Conservation (phyloP, 2,797 vertebrate species). For the Leptoclinus maculatus region DNA sequence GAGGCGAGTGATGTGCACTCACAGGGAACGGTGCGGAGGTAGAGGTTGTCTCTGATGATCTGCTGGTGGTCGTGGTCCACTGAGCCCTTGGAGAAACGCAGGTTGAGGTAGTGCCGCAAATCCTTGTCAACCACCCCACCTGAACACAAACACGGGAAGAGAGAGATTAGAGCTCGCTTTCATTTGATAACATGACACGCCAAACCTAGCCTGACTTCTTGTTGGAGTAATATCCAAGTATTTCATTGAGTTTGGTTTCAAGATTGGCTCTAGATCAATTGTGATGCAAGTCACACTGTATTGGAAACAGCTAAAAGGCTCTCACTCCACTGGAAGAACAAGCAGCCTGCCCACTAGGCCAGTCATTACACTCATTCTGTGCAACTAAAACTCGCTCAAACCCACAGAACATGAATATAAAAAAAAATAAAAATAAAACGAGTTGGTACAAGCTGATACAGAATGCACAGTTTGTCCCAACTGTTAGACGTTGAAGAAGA, state of each 20-base stretch:
- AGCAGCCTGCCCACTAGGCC: neutral
- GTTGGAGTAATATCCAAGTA: neutral
- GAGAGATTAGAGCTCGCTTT: constrained; percentile 16
- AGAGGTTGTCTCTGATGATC: constrained; percentile 99
- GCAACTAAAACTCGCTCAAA: neutral
- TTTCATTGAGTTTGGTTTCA: neutral
- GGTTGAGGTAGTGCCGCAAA: constrained; percentile 99
- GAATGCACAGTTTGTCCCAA: neutral
- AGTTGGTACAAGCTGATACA: constrained; percentile 3
- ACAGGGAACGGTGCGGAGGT: constrained; percentile 99
- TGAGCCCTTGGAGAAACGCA: constrained; percentile 98
- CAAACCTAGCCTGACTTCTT: constrained; percentile 8
- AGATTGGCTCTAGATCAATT: neutral
- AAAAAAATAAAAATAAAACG: no score
- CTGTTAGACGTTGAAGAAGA: neutral
- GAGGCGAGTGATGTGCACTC: constrained; percentile 79
- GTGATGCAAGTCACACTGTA: constrained; percentile 1
- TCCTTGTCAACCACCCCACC: constrained; percentile 99
- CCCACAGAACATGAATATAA: neutral
- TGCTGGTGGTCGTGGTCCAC: constrained; percentile 99
- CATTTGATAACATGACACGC: neutral
- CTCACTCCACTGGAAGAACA: constrained; percentile 4
- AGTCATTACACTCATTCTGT: neutral
- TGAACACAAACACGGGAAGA: constrained; percentile 69
- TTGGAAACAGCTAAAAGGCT: neutral